Percentiles rank a stretch among this genome's conserved stretches.
Conservation (phyloP, 2,113 vertebrate species). For the Thermophis baileyi region DNA sequence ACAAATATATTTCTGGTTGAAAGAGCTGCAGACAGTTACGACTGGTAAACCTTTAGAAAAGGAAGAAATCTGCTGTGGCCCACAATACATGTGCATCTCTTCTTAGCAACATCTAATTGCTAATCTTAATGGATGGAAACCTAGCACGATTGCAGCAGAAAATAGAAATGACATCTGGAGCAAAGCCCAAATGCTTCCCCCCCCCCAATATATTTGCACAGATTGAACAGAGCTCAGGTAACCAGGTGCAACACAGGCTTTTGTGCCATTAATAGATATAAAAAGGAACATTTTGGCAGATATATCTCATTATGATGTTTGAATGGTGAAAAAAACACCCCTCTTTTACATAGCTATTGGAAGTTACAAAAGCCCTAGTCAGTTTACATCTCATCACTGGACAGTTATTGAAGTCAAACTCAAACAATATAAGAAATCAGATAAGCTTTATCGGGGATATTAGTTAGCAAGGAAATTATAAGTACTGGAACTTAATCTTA, state of each 20-base stretch:
- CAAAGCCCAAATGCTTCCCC: conserved; percentile 27
- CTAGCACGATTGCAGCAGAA: conserved; percentile 8
- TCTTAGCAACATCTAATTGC: neutral
- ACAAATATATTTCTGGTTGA: neutral
- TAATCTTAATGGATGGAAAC: neutral
- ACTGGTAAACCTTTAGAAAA: neutral
- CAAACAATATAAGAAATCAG: neutral
- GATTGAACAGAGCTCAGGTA: neutral
- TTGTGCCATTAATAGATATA: neutral
- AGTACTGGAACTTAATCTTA: neutral
- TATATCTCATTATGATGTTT: neutral
- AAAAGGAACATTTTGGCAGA: neutral
- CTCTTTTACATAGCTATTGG: neutral
- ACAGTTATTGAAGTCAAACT: neutral
- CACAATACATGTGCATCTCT: neutral
- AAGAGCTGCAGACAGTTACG: neutral
- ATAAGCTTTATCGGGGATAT: neutral
- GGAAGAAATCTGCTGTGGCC: neutral
- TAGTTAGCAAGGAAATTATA: neutral
- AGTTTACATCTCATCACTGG: neutral
- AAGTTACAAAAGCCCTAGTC: neutral
- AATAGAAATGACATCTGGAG: conserved; percentile 34
- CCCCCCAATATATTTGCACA: conserved; percentile 9
- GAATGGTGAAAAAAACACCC: neutral
- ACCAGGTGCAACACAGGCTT: neutral